These are phyloP conservation scores for Acanthis flammea DNA, from an alignment of 2,797 vertebrate genomes.

Conservation along the genomic window DNA sequence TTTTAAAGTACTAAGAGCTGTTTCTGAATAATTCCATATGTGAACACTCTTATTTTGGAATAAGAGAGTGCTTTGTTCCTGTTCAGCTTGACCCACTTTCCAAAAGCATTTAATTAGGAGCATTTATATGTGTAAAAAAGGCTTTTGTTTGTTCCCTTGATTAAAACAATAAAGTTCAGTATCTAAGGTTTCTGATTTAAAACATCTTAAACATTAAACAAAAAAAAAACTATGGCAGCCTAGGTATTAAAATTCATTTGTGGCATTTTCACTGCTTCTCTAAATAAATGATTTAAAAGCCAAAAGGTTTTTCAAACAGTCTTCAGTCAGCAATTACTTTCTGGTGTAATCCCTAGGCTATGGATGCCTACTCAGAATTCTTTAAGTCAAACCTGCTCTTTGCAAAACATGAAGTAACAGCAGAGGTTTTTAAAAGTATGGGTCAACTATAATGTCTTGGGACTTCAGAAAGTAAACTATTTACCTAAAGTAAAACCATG, in stretches of 20 bases:
- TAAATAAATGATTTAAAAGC: neutral
- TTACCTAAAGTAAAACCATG: neutral
- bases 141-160: constrained; percentile 29
- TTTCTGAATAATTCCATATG: constrained; percentile 51
- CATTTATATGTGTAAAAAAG: constrained; percentile 33
- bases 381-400: neutral
- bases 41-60: constrained; percentile 17
- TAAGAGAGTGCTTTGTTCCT: constrained; percentile 42
- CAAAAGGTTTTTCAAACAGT: neutral
- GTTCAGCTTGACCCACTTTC: constrained; percentile 57
- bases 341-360: neutral
- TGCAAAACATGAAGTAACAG: neutral
- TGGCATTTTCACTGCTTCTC: neutral
- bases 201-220: neutral
- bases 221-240: neutral
- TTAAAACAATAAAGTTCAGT: constrained; percentile 9
- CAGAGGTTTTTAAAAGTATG: neutral
- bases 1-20: constrained; percentile 4
- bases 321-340: neutral
- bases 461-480: neutral
- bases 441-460: neutral
- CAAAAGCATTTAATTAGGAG: constrained; percentile 30
- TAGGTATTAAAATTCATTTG: neutral
- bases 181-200: neutral
- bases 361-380: neutral